Conservation (phyloP, 2,797 vertebrate genomes). For the Pipistrellus pipistrellus region DNA sequence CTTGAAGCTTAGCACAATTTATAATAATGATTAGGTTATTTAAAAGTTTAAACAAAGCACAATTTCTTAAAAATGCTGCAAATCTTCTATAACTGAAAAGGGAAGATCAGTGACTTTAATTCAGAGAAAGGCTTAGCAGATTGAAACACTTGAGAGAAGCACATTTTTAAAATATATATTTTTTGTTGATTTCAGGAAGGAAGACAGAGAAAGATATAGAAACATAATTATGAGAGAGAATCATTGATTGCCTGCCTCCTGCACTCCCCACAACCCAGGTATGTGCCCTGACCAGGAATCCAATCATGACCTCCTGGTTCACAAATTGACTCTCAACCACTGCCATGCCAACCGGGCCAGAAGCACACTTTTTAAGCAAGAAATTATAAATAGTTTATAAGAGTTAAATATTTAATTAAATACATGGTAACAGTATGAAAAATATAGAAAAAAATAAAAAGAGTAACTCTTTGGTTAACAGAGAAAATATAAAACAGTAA, state of each 20-base stretch:
- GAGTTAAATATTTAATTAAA: background rate
- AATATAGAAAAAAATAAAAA: background rate
- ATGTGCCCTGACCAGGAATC: too few relatives aligned
- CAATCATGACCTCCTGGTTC: too few relatives aligned
- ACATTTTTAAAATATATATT: background rate
- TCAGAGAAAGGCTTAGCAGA: background rate
- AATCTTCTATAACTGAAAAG: background rate
- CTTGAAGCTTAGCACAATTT: background rate
- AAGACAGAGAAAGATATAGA: too few relatives aligned
- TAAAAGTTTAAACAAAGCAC: constrained; percentile 7
- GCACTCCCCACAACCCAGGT: too few relatives aligned
- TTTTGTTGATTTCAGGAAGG: too few relatives aligned
- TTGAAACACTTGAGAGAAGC: background rate
- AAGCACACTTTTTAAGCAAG: background rate
- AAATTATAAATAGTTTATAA: background rate
- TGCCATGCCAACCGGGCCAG: too few relatives aligned
- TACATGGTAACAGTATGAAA: background rate
- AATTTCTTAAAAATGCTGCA: background rate
- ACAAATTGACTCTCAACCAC: too few relatives aligned
- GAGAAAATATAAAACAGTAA: background rate
- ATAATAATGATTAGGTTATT: constrained; percentile 21
- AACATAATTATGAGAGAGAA: too few relatives aligned
- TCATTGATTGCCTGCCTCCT: too few relatives aligned
- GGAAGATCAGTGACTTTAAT: background rate
- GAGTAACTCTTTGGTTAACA: background rate